Conservation (phyloP, 2,113 vertebrate genomes). For the Perccottus glenii region DNA sequence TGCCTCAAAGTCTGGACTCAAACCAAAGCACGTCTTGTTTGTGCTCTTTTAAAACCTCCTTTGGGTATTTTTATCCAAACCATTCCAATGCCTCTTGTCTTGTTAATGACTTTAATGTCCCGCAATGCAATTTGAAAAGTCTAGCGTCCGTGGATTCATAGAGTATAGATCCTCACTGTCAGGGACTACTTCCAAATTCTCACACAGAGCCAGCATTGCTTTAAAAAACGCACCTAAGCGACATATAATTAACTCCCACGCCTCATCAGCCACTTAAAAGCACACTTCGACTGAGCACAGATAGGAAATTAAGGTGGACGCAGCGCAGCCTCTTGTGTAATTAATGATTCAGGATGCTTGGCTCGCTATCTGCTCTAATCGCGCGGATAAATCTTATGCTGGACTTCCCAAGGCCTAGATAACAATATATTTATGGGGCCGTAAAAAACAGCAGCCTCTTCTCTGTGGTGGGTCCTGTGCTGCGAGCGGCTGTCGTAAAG, state of each 20-base stretch:
- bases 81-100: conserved; percentile 2
- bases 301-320: conserved; percentile 68
- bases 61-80: conserved; percentile 8
- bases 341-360: conserved; percentile 80
- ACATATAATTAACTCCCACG: conserved; percentile 77
- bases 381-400: conserved; percentile 76
- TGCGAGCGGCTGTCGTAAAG: conserved; percentile 61
- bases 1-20: neutral
- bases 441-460: conserved; percentile 68
- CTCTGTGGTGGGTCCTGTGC: conserved; percentile 60
- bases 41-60: conserved; percentile 8
- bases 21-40: neutral
- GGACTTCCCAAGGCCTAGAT: conserved; percentile 69
- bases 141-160: conserved; percentile 42
- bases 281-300: conserved; percentile 49
- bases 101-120: conserved; percentile 30
- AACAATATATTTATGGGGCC: conserved; percentile 82
- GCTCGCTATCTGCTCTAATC: conserved; percentile 71
- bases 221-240: conserved; percentile 66
- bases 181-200: conserved; percentile 61
- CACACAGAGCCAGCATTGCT: conserved; percentile 48
- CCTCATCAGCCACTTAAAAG: conserved; percentile 76
- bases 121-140: conserved; percentile 18
- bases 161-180: conserved; percentile 49
- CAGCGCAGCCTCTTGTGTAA: conserved; percentile 65